Evolutionary conservation across 2,888 invertebrate species (phyloP).

Genomic region (Eilema sororculum): DNA sequence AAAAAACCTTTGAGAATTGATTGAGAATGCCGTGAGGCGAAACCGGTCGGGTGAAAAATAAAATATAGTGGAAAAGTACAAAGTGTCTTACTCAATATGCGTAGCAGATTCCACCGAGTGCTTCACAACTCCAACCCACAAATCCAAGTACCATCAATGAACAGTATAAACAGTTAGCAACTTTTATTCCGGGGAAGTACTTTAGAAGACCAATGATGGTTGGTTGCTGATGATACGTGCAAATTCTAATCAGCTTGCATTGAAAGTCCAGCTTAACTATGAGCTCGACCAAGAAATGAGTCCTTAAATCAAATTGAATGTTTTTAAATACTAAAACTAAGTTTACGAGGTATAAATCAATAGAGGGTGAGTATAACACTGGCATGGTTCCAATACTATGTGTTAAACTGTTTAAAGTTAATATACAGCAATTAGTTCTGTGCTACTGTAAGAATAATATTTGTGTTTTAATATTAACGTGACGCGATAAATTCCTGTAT

Average conservation of each 20-base stretch:
- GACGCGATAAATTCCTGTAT: not conserved
- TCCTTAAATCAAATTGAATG: not conserved
- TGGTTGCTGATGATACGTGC: no score
- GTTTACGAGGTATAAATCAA: not conserved
- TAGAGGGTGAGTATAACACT: not conserved
- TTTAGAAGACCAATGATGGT: no score
- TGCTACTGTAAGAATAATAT: not conserved
- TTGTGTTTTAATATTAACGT: slow-evolving; percentile 3
- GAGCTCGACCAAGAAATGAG: not conserved
- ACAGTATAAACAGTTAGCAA: no score
- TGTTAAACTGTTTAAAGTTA: slow-evolving; percentile 2
- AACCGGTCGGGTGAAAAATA: no score
- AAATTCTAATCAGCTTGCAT: not conserved
- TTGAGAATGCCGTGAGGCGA: no score
- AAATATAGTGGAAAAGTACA: no score
- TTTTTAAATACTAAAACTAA: not conserved
- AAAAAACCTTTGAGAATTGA: no score
- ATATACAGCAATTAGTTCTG: slow-evolving; percentile 1
- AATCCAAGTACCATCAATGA: no score
- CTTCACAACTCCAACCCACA: no score
- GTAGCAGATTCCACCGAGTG: no score
- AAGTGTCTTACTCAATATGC: no score
- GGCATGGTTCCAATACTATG: not conserved
- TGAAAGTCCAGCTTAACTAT: not conserved
- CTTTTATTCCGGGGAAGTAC: no score